Base-by-base conservation (phyloP, 2,113 vertebrate genomes). In the Cardinalis cardinalis region DNA sequence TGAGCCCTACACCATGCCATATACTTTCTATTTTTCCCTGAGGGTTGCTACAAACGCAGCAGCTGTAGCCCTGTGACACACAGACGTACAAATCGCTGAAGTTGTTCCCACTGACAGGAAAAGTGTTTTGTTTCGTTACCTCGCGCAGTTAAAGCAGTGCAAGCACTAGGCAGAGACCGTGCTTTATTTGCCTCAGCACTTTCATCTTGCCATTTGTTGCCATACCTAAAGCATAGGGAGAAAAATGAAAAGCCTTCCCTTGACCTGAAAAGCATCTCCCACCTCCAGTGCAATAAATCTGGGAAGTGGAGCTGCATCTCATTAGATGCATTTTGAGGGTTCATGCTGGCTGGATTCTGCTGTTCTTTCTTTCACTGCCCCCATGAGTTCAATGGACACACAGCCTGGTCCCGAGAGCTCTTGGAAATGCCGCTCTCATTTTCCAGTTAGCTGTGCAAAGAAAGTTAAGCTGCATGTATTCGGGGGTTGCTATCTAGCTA, bases 191-290 rank as follows among this genome's bases (percentile, higher is more conserved):
- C 55, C 48, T 56, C 38, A 52, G 43, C 64, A 64, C 65, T 89
- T 89, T 26, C 34, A 40, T 73, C 43, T 79, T 43, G 71, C 74
- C 87, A 19, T 87, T 86, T 83, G 40, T 83, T 34, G 16, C 48
- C 48, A 8, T 90, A 75, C 36, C 73, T 88, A 79, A 90, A 84
- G 43, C 63, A 31, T 15, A 63, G 1, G 2, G 74, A 93, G 74
- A 81, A 55, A 80, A 90, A 90, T 29, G 14, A 75, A 86, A 88
- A 84, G 73, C 73, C 87, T 88, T 87, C 51, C 2, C 3, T 76
- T 93, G 81, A 90, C 87, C 78, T 51, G 43, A 85, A 89, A 82
- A 92, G 51, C 63, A 48, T 72, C 51, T 95, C 71, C 75, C 68
- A 56, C 60, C 31, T 87, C 55, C 64, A 63, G 48, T n/a, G 87